A percentile compares a stretch with the other conserved stretches of the same genome.
Conservation (phyloP, 2,113 vertebrate species). For the Ovis aries region ARS-UI_Ramb_v3.0 NC_056056.1:32341001-32341500, state of each 20-base stretch:
- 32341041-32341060: background rate
- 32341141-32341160: slow-evolving; percentile 58
- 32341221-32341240: slow-evolving; percentile 10
- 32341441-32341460: background rate
- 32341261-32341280: slow-evolving; percentile 50
- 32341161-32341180: slow-evolving; percentile 68
- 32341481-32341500: background rate
- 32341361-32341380: slow-evolving; percentile 44
- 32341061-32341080: background rate
- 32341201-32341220: slow-evolving; percentile 55
- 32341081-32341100: background rate
- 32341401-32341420: background rate
- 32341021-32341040: background rate
- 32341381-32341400: background rate
- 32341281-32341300: slow-evolving; percentile 62
- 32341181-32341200: slow-evolving; percentile 39
- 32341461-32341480: background rate
- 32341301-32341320: slow-evolving; percentile 67
- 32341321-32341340: slow-evolving; percentile 64
- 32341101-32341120: slow-evolving; percentile 63
- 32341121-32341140: slow-evolving; percentile 70
- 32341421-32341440: background rate
- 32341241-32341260: slow-evolving; percentile 61
- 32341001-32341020: background rate
- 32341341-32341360: slow-evolving; percentile 67